These are phyloP conservation scores for Sesia bembeciformis DNA, from an alignment of 2,888 invertebrate species.

Conservation along the genomic window DNA sequence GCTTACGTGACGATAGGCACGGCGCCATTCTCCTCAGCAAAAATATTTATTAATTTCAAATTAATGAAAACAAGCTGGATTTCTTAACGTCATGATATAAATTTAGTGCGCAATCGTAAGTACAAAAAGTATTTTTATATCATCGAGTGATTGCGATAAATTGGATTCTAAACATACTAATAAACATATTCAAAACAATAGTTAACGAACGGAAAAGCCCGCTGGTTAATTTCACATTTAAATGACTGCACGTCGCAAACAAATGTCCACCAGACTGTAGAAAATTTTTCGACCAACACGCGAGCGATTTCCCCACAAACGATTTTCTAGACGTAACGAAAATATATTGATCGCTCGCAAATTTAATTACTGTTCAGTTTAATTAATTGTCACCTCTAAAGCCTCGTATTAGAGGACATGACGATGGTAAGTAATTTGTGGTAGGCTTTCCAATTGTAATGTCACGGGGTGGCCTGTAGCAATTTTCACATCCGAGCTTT, in stretches of 20 bases:
- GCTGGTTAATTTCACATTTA: too few species aligned
- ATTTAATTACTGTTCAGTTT: slow-evolving; percentile 17
- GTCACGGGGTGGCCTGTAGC: slow-evolving; percentile 29
- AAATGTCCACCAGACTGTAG: slow-evolving; percentile 22
- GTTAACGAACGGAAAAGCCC: too few species aligned
- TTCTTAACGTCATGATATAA: too few species aligned
- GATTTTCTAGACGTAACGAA: slow-evolving; percentile 24
- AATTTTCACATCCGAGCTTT: slow-evolving; percentile 37
- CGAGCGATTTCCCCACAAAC: slow-evolving; percentile 28
- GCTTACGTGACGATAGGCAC: too few species aligned
- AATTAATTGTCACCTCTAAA: slow-evolving; percentile 30
- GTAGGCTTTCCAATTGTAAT: slow-evolving; percentile 26
- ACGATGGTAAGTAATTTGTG: slow-evolving; percentile 16
- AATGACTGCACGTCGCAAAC: slow-evolving; percentile 7
- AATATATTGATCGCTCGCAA: slow-evolving; percentile 25
- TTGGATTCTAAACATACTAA: too few species aligned
- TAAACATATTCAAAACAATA: too few species aligned
- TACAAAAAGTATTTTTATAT: too few species aligned
- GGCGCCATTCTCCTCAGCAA: too few species aligned
- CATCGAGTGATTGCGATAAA: too few species aligned
- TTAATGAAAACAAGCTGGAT: too few species aligned
- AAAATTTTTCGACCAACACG: slow-evolving; percentile 18
- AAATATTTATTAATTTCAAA: too few species aligned
- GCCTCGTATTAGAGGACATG: slow-evolving; percentile 21
- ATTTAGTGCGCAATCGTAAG: too few species aligned